phyloP scores from a whole-genome alignment of 1,140 invertebrate genomes.

The Caenorhabditis remanei region DNA sequence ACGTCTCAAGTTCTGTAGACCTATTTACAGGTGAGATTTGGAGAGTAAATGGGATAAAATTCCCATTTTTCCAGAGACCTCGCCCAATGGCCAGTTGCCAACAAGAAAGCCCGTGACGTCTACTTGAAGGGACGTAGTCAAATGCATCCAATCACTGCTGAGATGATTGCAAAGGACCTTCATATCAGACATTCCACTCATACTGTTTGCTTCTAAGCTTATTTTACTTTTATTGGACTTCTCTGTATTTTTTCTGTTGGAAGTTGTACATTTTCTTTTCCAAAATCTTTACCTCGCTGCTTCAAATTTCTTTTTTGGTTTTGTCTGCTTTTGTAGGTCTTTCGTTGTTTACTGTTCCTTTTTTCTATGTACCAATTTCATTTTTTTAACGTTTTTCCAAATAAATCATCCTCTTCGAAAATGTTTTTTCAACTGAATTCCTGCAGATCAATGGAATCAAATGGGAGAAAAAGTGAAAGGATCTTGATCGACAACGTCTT shows the following conservation, averaged over 20 bases:
- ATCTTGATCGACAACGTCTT: not conserved
- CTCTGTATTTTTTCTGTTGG: not conserved
- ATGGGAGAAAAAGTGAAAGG: not conserved
- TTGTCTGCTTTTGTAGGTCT: not conserved
- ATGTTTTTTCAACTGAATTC: not conserved
- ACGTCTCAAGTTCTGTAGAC: conserved; percentile 90
- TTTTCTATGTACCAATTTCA: not conserved
- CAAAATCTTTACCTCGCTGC: too few relatives aligned
- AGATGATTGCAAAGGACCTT: conserved; percentile 65
- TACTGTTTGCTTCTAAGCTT: conserved; percentile 64
- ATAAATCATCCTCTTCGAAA: too few relatives aligned
- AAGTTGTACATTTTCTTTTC: not conserved
- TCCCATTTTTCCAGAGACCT: conserved; percentile 70
- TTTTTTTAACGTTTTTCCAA: too few relatives aligned
- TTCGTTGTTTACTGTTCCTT: not conserved
- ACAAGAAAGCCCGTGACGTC: conserved; percentile 60
- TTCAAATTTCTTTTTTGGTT: not conserved
- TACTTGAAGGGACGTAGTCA: conserved; percentile 65
- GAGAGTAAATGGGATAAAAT: too few relatives aligned
- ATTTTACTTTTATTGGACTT: not conserved
- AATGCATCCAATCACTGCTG: conserved; percentile 72
- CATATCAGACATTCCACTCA: conserved; percentile 63
- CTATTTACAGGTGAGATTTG: conserved; percentile 83
- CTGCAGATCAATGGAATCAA: not conserved
- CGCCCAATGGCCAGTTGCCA: conserved; percentile 66